Conservation (phyloP, 2,888 invertebrate genomes). For the Plemyria rubiginata region DNA sequence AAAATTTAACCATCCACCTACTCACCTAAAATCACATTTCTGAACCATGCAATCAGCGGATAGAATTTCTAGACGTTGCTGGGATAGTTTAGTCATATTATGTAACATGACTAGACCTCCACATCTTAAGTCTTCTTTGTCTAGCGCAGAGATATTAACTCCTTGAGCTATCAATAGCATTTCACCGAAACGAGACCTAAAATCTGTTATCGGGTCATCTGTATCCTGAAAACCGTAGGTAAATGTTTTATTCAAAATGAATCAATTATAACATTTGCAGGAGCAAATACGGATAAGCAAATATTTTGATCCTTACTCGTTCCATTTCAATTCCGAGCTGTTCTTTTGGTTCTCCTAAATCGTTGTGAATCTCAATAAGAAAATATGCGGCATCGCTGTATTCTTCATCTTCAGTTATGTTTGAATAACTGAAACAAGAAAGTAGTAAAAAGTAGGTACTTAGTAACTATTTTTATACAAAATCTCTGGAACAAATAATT, state of each 20-base stretch:
- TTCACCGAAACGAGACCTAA: slow-evolving; percentile 88
- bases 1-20: slow-evolving; percentile 3
- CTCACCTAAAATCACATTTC: slow-evolving; percentile 88
- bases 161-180: slow-evolving; percentile 87
- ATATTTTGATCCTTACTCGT: slow-evolving; percentile 64
- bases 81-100: slow-evolving; percentile 86
- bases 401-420: slow-evolving; percentile 70
- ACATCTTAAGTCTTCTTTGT: slow-evolving; percentile 90
- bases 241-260: not conserved
- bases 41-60: slow-evolving; percentile 91
- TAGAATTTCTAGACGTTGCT: slow-evolving; percentile 83
- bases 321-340: slow-evolving; percentile 91
- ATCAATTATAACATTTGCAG: not conserved
- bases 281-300: not conserved
- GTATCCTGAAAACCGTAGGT: slow-evolving; percentile 79
- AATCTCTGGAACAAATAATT: not conserved
- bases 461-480: not conserved
- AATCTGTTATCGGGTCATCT: slow-evolving; percentile 90
- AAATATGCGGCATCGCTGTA: slow-evolving; percentile 85
- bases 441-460: not conserved
- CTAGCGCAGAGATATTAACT: slow-evolving; percentile 89
- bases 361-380: slow-evolving; percentile 89
- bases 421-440: slow-evolving; percentile 55
- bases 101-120: slow-evolving; percentile 89
- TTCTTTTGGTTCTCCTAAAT: slow-evolving; percentile 90